Conservation (phyloP, 2,797 vertebrate genomes). For the Uromys caudimaculatus region DNA sequence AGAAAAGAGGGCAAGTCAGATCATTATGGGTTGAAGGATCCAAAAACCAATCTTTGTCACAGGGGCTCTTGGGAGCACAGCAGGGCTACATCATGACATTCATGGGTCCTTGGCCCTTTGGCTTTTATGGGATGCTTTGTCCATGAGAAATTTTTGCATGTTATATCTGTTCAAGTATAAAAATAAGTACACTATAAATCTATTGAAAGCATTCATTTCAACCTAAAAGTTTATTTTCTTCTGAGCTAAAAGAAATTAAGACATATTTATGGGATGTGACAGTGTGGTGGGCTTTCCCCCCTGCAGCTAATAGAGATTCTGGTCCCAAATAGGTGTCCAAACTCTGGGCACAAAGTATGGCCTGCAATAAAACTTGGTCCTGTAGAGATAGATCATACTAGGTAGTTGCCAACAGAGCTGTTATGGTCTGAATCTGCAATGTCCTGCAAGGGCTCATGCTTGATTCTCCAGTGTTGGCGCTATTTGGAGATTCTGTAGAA, state of each 20-base stretch:
- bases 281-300: neutral
- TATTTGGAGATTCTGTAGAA: neutral
- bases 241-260: conserved; percentile 58
- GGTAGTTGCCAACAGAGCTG: neutral
- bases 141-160: neutral
- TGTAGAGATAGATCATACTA: neutral
- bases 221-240: neutral
- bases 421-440: neutral
- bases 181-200: neutral
- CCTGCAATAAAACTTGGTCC: neutral
- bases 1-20: neutral
- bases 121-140: neutral
- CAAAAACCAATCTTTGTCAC: neutral
- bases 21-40: neutral
- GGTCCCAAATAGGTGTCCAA: neutral
- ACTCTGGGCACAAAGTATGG: neutral
- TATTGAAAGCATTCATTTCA: neutral
- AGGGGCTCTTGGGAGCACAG: neutral
- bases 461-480: neutral
- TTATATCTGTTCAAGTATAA: neutral
- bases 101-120: neutral
- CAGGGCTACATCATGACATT: neutral
- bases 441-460: neutral
- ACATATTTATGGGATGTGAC: neutral
- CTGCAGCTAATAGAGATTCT: neutral